Base-by-base conservation (phyloP, 2,888 invertebrate genomes). In the Acleris holmiana region DNA sequence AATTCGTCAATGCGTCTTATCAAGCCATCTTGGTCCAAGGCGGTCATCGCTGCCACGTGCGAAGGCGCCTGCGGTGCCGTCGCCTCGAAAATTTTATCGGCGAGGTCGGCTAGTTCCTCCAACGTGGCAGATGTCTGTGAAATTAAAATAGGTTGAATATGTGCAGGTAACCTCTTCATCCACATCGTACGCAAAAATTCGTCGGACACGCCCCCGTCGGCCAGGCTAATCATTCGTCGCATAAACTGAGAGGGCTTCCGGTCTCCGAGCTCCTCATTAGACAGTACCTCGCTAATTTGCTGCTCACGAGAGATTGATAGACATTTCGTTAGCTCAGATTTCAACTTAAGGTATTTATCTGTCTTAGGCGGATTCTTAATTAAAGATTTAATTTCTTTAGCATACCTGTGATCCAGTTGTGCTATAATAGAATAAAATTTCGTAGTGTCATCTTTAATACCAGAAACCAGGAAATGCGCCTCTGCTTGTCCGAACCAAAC, bases 401-500 rank as follows among this genome's bases (percentile, higher is more conserved):
- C 51, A 21, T 70, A 68, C 10, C 70, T 68, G 5, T 68, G 65
- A 23, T 73, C 72, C 1, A 73, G 59, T 15, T 66, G 67, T 1
- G 71, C 69, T 0, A 74, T 67, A 0, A 77, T 69, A 21, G 70
- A 70, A 1, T 71, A 62, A 44, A 73, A 77, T 47, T 74, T 80
- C 0, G 71, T 70, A 0, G 18, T 8, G 25, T 78, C 77, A 0
- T 56, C 23, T 0, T 53, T 68, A 5, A 79, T 73, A 2, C 69
- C 65, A 1, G 70, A 57, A 2, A 70, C 56, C 0, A 47, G 55
- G 59, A 80, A 79, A 49, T 74, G 74, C 0, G 72, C 69, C 40
- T 79, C 76, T 4, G 76, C 48, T 40, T 76, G 71, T 0, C 75
- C 72, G 40, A 80, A 76, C 77, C 76, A 81, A 46, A 79, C 53